Evolutionary conservation across 2,113 vertebrate genomes (phyloP).

Genomic region (Hassar affinis): DNA sequence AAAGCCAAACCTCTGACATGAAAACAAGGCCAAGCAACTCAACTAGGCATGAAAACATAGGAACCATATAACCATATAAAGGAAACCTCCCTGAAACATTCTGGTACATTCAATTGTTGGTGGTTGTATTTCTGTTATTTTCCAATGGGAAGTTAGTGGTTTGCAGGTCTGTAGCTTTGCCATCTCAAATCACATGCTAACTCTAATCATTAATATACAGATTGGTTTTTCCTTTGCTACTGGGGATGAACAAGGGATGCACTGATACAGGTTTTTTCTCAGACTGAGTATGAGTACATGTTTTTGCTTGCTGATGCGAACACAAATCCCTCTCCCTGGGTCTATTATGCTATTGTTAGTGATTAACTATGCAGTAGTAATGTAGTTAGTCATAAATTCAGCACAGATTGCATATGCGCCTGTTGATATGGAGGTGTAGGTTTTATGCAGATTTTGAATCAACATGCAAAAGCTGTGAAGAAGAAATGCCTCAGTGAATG

Average conservation of each 20-base stretch:
- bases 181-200: not conserved
- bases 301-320: not conserved
- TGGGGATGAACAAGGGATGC: not conserved
- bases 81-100: not conserved
- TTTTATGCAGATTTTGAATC: not conserved
- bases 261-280: not conserved
- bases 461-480: not conserved
- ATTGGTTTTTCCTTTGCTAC: not conserved
- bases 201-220: not conserved
- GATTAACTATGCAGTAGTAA: not conserved
- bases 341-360: not conserved
- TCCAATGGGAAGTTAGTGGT: not conserved
- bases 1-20: too few species aligned
- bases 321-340: not conserved
- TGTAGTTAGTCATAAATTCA: conserved; percentile 9
- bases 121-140: not conserved
- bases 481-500: not conserved
- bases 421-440: not conserved
- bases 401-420: not conserved
- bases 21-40: too few species aligned
- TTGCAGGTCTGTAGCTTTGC: not conserved
- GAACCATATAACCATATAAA: too few species aligned
- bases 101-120: not conserved
- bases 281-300: not conserved
- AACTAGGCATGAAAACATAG: too few species aligned